Conservation (phyloP, 2,797 vertebrate species). For the Perodicticus potto region DNA sequence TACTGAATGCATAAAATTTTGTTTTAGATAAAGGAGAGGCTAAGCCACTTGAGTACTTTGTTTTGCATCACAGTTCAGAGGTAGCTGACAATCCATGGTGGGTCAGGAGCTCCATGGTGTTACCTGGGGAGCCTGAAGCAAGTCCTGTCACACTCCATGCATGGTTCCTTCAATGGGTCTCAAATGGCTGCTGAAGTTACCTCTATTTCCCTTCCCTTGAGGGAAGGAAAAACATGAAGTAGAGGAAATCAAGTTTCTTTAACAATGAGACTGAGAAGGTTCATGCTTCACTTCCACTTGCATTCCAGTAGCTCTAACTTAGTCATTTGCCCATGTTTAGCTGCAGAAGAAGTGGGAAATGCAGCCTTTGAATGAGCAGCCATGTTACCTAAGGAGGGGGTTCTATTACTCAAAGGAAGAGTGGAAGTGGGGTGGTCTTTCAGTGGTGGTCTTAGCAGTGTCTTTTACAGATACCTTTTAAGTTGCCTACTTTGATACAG, state of each 20-base stretch:
- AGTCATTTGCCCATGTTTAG: neutral
- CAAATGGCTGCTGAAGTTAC: neutral
- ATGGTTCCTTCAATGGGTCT: neutral
- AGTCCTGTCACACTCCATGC: neutral
- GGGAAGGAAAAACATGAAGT: neutral
- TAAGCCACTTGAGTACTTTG: neutral
- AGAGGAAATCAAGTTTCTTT: neutral
- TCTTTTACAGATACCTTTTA: neutral
- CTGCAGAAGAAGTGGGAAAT: neutral
- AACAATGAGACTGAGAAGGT: neutral
- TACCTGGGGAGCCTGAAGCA: neutral
- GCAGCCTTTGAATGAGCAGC: neutral
- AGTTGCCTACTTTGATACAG: neutral
- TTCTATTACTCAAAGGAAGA: neutral
- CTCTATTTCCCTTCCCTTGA: neutral
- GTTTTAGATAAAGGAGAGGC: neutral
- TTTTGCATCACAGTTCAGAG: neutral
- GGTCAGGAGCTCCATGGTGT: neutral
- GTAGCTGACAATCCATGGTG: neutral
- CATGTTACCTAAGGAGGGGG: neutral
- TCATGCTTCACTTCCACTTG: neutral
- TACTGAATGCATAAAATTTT: conserved; percentile 7
- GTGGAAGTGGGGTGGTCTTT: no score
- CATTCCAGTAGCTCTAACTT: neutral
- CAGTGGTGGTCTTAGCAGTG: no score